phyloP scores from a whole-genome alignment of 2,888 invertebrate species.

The Nomada ferruginata region DNA sequence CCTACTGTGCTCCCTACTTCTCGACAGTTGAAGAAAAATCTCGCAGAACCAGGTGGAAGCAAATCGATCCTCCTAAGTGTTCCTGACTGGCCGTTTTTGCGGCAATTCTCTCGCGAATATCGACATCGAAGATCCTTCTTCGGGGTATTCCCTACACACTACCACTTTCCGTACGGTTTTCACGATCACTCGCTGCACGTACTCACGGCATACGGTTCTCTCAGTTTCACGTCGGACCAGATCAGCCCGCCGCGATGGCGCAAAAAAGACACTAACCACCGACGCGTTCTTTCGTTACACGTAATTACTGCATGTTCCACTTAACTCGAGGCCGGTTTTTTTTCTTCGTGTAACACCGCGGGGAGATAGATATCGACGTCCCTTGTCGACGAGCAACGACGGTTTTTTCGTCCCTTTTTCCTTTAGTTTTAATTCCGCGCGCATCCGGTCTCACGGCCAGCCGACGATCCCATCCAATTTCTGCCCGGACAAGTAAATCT shows the following conservation, averaged over 20 bases:
- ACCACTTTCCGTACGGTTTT: neutral
- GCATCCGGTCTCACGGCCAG: conserved; percentile 27
- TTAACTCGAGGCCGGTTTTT: neutral
- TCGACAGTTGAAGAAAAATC: conserved; percentile 9
- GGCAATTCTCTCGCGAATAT: conserved; percentile 25
- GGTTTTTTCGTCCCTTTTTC: neutral
- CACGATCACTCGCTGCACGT: neutral
- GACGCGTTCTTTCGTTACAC: neutral
- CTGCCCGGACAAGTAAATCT: conserved; percentile 29
- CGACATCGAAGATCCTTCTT: conserved; percentile 8
- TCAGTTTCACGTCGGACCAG: neutral
- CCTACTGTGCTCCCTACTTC: conserved; percentile 6
- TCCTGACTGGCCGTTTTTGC: conserved; percentile 16
- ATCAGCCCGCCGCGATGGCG: neutral
- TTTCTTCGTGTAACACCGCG: conserved; percentile 5
- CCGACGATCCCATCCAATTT: conserved; percentile 16
- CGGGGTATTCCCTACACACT: neutral
- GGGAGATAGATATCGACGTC: conserved; percentile 36
- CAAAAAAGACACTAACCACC: neutral
- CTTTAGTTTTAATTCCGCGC: conserved; percentile 1
- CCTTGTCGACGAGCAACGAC: neutral
- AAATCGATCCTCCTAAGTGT: conserved; percentile 8
- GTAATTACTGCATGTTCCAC: conserved; percentile 14
- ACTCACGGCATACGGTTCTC: neutral
- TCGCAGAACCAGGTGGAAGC: neutral